Evolutionary conservation across 2,888 invertebrate genomes (phyloP).

Genomic region (Athalia circularis): DNA sequence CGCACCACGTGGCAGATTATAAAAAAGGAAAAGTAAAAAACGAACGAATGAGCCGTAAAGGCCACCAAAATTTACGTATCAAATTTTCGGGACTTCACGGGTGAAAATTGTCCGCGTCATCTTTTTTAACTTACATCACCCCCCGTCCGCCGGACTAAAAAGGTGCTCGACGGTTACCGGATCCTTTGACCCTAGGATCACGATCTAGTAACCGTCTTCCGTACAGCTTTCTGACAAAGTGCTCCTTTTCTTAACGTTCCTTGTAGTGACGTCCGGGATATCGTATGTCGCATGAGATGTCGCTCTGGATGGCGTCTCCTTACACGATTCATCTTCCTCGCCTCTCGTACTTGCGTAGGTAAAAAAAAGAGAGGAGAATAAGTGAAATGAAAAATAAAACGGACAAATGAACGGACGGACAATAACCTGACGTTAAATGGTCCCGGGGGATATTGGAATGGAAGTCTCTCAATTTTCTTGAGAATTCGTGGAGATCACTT

Average conservation of each 20-base stretch:
- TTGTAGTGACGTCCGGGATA: conserved; percentile 38
- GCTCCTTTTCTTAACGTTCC: conserved; percentile 33
- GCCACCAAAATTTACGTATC: background rate
- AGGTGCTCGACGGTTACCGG: conserved; percentile 27
- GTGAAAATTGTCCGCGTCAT: background rate
- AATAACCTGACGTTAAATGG: background rate
- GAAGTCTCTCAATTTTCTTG: no score
- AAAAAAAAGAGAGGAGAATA: background rate
- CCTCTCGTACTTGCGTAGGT: conserved; percentile 10
- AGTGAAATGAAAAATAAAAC: no score
- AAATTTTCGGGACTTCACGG: background rate
- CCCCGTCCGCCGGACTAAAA: no score
- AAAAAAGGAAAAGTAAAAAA: background rate
- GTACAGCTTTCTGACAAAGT: conserved; percentile 38
- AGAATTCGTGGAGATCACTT: no score
- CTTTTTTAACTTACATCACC: no score
- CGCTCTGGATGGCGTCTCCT: conserved; percentile 23
- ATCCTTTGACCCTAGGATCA: conserved; percentile 28
- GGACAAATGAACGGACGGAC: background rate
- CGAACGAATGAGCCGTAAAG: no score
- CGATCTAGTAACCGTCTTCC: conserved; percentile 38
- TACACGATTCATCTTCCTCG: conserved; percentile 40
- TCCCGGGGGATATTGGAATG: background rate
- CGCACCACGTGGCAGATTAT: background rate
- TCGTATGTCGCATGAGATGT: conserved; percentile 36